phyloP scores from a whole-genome alignment of 2,888 invertebrate species.

The Athrips mouffetella region DNA sequence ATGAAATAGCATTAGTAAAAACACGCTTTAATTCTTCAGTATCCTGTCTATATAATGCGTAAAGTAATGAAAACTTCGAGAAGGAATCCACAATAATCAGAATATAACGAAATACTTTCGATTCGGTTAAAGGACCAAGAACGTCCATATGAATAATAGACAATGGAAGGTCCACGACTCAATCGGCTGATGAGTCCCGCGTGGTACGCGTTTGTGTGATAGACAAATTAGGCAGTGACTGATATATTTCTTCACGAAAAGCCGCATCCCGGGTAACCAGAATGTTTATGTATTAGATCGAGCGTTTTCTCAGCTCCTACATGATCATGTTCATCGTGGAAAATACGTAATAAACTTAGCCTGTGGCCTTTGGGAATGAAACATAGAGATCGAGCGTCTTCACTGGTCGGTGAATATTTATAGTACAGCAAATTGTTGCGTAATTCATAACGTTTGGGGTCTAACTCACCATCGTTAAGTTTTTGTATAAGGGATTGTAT shows the following conservation, averaged over 20 bases:
- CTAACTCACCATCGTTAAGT: constrained; percentile 21
- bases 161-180: constrained; percentile 11
- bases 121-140: constrained; percentile 19
- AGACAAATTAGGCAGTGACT: constrained; percentile 9
- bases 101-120: constrained; percentile 20
- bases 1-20: neutral
- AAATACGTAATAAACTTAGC: constrained; percentile 21
- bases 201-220: constrained; percentile 5
- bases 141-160: constrained; percentile 19
- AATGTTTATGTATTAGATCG: constrained; percentile 16
- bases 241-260: constrained; percentile 12
- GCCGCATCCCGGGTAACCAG: constrained; percentile 20
- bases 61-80: constrained; percentile 12
- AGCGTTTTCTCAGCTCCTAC: constrained; percentile 14
- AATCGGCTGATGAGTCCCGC: constrained; percentile 7
- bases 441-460: constrained; percentile 17
- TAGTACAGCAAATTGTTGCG: constrained; percentile 14
- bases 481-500: constrained; percentile 24
- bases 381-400: constrained; percentile 11
- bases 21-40: constrained; percentile 2
- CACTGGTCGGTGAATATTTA: neutral
- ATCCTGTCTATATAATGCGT: constrained; percentile 12
- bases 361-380: constrained; percentile 25
- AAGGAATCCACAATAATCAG: constrained; percentile 16
- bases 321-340: constrained; percentile 22